phyloP scores from a whole-genome alignment of 1,140 invertebrate species.

The Leguminivora glycinivorella region DNA sequence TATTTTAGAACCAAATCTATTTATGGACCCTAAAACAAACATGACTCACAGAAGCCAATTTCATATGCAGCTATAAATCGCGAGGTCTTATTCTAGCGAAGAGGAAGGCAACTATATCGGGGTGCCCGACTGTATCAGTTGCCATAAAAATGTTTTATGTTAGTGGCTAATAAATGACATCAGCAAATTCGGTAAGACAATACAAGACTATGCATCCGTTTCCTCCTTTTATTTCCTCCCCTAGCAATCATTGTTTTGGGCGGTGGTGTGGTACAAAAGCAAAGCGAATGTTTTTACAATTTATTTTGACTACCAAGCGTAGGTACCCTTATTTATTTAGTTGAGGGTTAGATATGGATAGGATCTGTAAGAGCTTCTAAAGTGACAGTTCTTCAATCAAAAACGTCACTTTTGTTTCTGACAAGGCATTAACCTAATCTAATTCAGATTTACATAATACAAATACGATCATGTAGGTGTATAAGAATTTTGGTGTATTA shows the following conservation, averaged over 20 bases:
- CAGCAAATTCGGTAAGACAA: conserved; percentile 77
- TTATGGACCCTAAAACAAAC: background rate
- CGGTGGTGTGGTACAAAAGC: background rate
- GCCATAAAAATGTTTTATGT: conserved; percentile 79
- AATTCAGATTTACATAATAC: too few species aligned
- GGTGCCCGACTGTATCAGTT: conserved; percentile 64
- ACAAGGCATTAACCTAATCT: too few species aligned
- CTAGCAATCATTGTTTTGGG: conserved; percentile 69
- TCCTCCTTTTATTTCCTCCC: conserved; percentile 61
- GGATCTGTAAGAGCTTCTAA: too few species aligned
- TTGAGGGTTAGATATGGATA: too few species aligned
- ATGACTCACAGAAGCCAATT: conserved; percentile 54
- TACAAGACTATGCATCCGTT: conserved; percentile 71
- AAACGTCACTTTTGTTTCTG: too few species aligned
- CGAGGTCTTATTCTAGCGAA: conserved; percentile 58
- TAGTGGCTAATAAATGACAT: conserved; percentile 79
- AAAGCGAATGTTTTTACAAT: background rate
- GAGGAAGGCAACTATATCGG: conserved; percentile 55
- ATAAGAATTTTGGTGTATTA: too few species aligned
- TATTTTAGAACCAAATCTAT: conserved; percentile 36
- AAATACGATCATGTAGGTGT: too few species aligned
- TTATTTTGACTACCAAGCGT: background rate
- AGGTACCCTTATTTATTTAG: too few species aligned
- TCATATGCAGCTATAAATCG: conserved; percentile 69
- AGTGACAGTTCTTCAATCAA: too few species aligned